A percentile compares a stretch with the other conserved stretches of the same genome.
Conservation (phyloP, 2,113 vertebrate species). For the Psittacula cyanocephala region DNA sequence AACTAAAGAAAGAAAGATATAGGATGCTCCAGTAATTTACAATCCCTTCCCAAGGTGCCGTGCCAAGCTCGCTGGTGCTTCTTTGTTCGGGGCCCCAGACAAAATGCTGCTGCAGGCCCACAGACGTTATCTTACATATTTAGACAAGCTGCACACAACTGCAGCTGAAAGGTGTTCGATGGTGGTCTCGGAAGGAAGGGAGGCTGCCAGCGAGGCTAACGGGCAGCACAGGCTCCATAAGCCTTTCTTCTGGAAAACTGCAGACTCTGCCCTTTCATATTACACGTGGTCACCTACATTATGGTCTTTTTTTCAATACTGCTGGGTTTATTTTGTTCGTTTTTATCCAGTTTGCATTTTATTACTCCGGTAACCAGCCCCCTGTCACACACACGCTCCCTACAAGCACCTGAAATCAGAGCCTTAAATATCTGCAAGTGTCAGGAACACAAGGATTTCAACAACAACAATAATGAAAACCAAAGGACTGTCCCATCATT, state of each 20-base stretch:
- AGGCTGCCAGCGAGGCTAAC: not conserved
- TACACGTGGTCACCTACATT: not conserved
- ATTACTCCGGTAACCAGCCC: not conserved
- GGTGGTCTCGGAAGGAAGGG: conserved; percentile 43
- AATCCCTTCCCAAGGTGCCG: conserved; percentile 38
- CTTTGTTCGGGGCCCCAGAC: not conserved
- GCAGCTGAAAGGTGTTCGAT: conserved; percentile 40
- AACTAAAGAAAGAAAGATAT: conserved; percentile 38
- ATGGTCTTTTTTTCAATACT: not conserved
- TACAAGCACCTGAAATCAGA: not conserved
- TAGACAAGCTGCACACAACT: conserved; percentile 42
- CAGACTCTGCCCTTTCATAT: not conserved
- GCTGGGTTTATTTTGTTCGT: not conserved
- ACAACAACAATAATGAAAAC: not conserved
- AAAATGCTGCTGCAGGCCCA: conserved; percentile 45
- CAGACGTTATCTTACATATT: conserved; percentile 53
- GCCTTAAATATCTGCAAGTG: not conserved
- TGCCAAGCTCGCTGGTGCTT: conserved; percentile 26
- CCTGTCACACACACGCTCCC: not conserved
- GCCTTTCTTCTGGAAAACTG: conserved; percentile 18
- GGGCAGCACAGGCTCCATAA: not conserved
- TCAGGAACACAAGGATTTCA: conserved; percentile 1
- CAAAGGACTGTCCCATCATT: not conserved
- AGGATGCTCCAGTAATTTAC: conserved; percentile 57
- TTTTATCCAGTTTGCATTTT: conserved; percentile 5